Evolutionary conservation across 2,797 vertebrate genomes (phyloP).

Genomic region (Sebastes taczanowskii): DNA sequence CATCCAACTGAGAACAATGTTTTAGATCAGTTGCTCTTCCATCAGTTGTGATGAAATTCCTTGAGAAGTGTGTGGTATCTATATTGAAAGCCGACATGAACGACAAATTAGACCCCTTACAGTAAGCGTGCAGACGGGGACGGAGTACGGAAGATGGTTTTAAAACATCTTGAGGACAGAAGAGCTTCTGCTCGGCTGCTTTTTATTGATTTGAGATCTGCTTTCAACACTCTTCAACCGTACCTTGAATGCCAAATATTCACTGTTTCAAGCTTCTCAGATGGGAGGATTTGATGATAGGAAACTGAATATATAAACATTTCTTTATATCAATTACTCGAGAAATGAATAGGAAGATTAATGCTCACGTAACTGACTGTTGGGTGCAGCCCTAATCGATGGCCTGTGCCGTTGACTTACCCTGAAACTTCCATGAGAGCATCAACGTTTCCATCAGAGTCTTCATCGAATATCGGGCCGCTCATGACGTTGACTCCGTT

Average conservation of each 20-base stretch:
- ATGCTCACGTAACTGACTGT: neutral
- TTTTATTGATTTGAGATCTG: neutral
- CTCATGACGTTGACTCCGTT: conserved; percentile 92
- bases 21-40: no score
- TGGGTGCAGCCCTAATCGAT: neutral
- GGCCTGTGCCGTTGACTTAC: conserved; percentile 75
- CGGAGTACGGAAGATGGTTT: neutral
- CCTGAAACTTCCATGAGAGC: conserved; percentile 47
- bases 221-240: neutral
- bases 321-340: neutral
- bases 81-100: accelerated
- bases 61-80: no score
- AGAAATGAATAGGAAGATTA: neutral
- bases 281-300: no score
- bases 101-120: no score
- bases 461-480: conserved; percentile 92
- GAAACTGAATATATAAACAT: no score
- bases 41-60: no score
- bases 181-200: neutral
- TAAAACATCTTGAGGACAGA: neutral
- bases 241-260: neutral
- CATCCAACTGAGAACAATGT: no score
- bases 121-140: no score
- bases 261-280: neutral
- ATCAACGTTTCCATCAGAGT: conserved; percentile 91